A percentile compares a stretch with the other conserved stretches of the same genome.
These are phyloP conservation scores for Tigriopus californicus DNA, from an alignment of 2,888 invertebrate genomes.

Conservation along the genomic window DNA sequence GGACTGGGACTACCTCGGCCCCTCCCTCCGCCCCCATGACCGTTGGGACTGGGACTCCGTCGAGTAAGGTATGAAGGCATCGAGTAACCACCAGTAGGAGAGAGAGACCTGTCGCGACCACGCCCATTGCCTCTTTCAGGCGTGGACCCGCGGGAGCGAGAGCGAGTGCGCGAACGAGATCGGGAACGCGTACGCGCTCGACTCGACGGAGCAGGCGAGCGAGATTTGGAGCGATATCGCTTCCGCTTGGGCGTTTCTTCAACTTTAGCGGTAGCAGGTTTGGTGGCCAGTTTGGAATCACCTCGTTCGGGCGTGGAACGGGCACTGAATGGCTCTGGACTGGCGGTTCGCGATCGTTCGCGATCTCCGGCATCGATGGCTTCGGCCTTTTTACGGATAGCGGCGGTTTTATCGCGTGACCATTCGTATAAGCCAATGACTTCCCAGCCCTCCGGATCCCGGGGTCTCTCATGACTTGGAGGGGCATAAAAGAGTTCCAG, in stretches of 20 bases:
- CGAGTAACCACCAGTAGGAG: slow-evolving; percentile 23
- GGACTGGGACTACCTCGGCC: slow-evolving; percentile 12
- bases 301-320: background rate
- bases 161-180: slow-evolving; percentile 17
- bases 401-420: slow-evolving; percentile 84
- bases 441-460: slow-evolving; percentile 94
- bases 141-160: slow-evolving; percentile 17
- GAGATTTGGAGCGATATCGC: background rate
- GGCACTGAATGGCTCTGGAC: background rate
- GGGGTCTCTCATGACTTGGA: slow-evolving; percentile 80
- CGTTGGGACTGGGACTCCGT: slow-evolving; percentile 16
- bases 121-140: slow-evolving; percentile 17
- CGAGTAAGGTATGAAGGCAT: slow-evolving; percentile 13
- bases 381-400: slow-evolving; percentile 69
- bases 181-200: background rate
- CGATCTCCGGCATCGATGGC: slow-evolving; percentile 51
- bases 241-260: background rate
- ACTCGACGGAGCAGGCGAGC: slow-evolving; percentile 17
- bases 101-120: slow-evolving; percentile 21
- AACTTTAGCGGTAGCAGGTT: background rate
- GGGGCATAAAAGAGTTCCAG: slow-evolving; percentile 90
- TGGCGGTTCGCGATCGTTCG: slow-evolving; percentile 35
- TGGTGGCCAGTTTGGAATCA: background rate
- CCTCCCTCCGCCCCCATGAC: background rate
- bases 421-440: slow-evolving; percentile 92